Conservation (phyloP, 2,888 invertebrate species). For the Thumatha senex region DNA sequence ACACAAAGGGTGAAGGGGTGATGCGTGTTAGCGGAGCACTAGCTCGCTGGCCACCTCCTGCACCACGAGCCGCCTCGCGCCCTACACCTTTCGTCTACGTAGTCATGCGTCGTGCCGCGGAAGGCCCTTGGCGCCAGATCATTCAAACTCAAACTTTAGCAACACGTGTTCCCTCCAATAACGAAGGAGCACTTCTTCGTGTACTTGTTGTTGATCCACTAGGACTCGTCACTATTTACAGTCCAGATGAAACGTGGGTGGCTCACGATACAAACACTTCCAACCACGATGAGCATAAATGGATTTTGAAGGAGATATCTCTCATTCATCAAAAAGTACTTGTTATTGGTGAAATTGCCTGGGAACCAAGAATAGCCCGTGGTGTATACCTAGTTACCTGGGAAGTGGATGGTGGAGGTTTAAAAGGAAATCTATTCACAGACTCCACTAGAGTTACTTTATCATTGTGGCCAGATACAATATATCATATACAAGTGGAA, state of each 20-base stretch:
- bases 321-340: slow-evolving; percentile 88
- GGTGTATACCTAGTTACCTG: slow-evolving; percentile 91
- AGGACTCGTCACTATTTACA: slow-evolving; percentile 88
- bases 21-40: slow-evolving; percentile 85
- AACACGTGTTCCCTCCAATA: slow-evolving; percentile 85
- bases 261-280: slow-evolving; percentile 82
- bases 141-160: slow-evolving; percentile 86
- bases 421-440: slow-evolving; percentile 92
- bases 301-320: slow-evolving; percentile 87
- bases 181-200: slow-evolving; percentile 85
- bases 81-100: slow-evolving; percentile 86
- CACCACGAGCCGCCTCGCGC: slow-evolving; percentile 81
- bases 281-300: slow-evolving; percentile 77
- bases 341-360: slow-evolving; percentile 88
- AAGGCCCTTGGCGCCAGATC: slow-evolving; percentile 86
- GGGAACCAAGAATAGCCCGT: slow-evolving; percentile 86
- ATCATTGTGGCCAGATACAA: slow-evolving; percentile 91
- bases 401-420: slow-evolving; percentile 92
- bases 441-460: slow-evolving; percentile 91
- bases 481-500: slow-evolving; percentile 91
- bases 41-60: slow-evolving; percentile 86
- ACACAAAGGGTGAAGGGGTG: slow-evolving; percentile 87
- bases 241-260: slow-evolving; percentile 85
- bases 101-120: slow-evolving; percentile 86
- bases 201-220: slow-evolving; percentile 88